Base-by-base conservation (phyloP, 2,888 invertebrate genomes). In the Tanytarsus gracilentus region DNA sequence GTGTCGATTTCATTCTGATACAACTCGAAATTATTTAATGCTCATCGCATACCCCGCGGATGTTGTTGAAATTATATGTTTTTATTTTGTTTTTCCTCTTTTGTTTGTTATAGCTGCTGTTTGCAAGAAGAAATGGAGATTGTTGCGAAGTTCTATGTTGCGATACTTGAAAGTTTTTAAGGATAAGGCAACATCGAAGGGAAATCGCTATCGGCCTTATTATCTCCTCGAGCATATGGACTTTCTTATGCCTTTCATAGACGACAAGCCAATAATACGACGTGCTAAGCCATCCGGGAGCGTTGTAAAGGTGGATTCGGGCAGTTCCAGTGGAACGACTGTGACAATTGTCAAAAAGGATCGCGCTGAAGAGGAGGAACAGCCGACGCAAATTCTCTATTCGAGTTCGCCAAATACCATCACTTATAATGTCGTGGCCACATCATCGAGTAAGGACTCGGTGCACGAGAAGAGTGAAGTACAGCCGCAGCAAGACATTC, bases 151-250 rank as follows among this genome's bases (percentile, higher is more conserved):
- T 8, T 60, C 60, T 11, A 21, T 60, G 27, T 50, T 60, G 16
- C 49, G 60, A 3, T 60, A 60, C 36, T 36, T 60, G 1, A 60
- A 60, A 36, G 60, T 60, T 3, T 60, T 60, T 25, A 60, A 60
- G 23, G 60, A 60, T 25, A 60, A 60, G 11, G 21, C 50, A 5
- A 60, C 60, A 5, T 60, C 60, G 1, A 60, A 60, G 18, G 60
- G 60, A 6, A 60, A 60, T 21, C 49, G 60, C 5, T 60, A 60
- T 26, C 60, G 60, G 9, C 75, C 75, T 1, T 75, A 75, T 62
- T 75, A 75, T 63, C 66, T 75, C 23, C 72, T 74, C 23, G 73
- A 73, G 51, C 71, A 74, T 61, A 72, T 75, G 72, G 67, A 70
- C 9, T 75, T 75, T 63, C 64, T 75, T 14, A 60, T 73, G 63